Percentiles rank a stretch among this genome's conserved stretches.
These are phyloP conservation scores for Protobothrops flavoviridis DNA, from an alignment of 2,113 vertebrate genomes.

Conservation along the genomic window DNA sequence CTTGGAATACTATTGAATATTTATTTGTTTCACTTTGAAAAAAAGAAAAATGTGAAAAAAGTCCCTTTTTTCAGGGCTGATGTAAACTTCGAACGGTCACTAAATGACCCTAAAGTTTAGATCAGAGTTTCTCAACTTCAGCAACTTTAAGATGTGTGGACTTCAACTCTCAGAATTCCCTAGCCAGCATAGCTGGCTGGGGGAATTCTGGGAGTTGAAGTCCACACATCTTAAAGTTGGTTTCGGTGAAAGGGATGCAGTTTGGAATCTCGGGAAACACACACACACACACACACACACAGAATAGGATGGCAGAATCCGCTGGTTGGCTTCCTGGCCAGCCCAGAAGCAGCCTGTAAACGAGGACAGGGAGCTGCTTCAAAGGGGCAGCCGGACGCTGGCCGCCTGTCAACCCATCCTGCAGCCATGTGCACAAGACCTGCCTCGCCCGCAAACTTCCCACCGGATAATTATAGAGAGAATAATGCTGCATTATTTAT, in stretches of 20 bases:
- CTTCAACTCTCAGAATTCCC: too few relatives aligned
- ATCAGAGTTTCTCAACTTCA: not conserved
- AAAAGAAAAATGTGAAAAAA: too few relatives aligned
- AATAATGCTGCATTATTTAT: conserved; percentile 43
- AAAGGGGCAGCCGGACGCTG: not conserved
- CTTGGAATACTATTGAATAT: too few relatives aligned
- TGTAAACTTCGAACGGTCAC: too few relatives aligned
- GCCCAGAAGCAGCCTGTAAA: not conserved
- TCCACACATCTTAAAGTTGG: too few relatives aligned
- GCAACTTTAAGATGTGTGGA: not conserved
- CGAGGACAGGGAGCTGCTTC: not conserved
- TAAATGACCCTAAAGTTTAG: too few relatives aligned
- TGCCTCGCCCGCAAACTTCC: conserved; percentile 25
- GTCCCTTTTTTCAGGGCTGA: too few relatives aligned
- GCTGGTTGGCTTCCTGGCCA: not conserved
- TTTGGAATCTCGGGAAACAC: not conserved
- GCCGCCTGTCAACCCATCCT: not conserved
- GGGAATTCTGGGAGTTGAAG: too few relatives aligned
- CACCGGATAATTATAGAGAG: conserved; percentile 41
- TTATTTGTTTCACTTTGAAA: too few relatives aligned
- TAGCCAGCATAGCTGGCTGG: too few relatives aligned
- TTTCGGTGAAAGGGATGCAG: conserved; percentile 1
- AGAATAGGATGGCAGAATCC: not conserved
- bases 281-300: not conserved
- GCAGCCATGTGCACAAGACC: not conserved